These are phyloP conservation scores for Cheilosia urbana DNA, from an alignment of 2,888 invertebrate species.

Conservation along the genomic window DNA sequence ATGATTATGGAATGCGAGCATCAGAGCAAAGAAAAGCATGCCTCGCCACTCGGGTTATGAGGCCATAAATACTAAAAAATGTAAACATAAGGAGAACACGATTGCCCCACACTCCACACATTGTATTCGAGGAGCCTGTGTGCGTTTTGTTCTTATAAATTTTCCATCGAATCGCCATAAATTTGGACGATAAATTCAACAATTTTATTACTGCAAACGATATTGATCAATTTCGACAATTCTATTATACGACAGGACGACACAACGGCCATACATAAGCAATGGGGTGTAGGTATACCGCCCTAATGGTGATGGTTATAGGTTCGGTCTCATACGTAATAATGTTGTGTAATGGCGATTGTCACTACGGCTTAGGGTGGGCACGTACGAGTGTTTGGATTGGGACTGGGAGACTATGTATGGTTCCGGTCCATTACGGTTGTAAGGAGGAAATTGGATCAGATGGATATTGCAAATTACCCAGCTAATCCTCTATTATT, in stretches of 20 bases:
- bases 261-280: background rate
- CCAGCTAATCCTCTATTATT: slow-evolving; percentile 19
- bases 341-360: slow-evolving; percentile 53
- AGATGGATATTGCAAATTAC: slow-evolving; percentile 59
- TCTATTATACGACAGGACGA: slow-evolving; percentile 46
- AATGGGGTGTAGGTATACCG: background rate
- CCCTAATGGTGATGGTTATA: slow-evolving; percentile 28
- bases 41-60: slow-evolving; percentile 50
- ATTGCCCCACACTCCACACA: slow-evolving; percentile 5
- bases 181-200: slow-evolving; percentile 71
- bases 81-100: slow-evolving; percentile 57
- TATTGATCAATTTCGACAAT: slow-evolving; percentile 71
- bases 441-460: slow-evolving; percentile 41
- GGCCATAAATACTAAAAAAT: slow-evolving; percentile 66
- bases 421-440: slow-evolving; percentile 11
- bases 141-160: slow-evolving; percentile 62
- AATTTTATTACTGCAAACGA: slow-evolving; percentile 70
- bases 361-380: slow-evolving; percentile 25
- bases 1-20: slow-evolving; percentile 38
- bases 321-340: slow-evolving; percentile 29
- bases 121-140: background rate
- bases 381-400: slow-evolving; percentile 3
- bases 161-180: slow-evolving; percentile 71
- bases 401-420: slow-evolving; percentile 3
- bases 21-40: slow-evolving; percentile 44